Evolutionary conservation across 2,888 invertebrate species (phyloP), one percentile per base, ranked within the genome.

Genomic region (Dioctria rufipes): DNA sequence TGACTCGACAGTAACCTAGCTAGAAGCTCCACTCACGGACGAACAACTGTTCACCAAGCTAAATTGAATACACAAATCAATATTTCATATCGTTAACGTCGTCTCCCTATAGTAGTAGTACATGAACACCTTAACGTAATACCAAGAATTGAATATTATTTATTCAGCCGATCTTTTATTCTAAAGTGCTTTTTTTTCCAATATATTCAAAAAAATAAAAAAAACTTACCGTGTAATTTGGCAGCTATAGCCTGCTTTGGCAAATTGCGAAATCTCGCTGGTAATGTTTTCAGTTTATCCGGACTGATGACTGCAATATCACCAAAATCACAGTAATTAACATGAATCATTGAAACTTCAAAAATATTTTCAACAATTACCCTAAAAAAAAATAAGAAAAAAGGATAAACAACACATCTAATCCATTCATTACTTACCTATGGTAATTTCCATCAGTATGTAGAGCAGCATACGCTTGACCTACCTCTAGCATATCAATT

Each of bases 361-460:
- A 92, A 91, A 71, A 91, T 90, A 83, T 91, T 90, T 78, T 91
- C 90, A 13, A 91, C 90, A 83, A 89, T 91, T 37, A 91, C 91
- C 83, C 92, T 92, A 83, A 11, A 85, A 85, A 78, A 81, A 5
- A 61, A 0, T 11, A 39, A 49, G 5, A 69, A n/a, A 37, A 69
- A 54, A 63, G 9, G 13, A 25, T 60, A 6, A 54, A 58, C 42
- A 58, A 79, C 6, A 3, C 13, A 67, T 46, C n/a, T 65, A n/a
- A 25, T 25, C 25, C 25, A 25, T 25, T 25, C n/a, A 9, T 4
- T 25, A 85, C 89, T 86, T 88, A 94, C 95, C 95, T 92, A 88
- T 95, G 94, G 94, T 94, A 95, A 40, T 90, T 89, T 3, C 91
- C 90, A 85, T 94, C 93, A 5, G 87, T 88, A 85, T 94, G 92